phyloP scores from a whole-genome alignment of 2,113 vertebrate species.

The Muscicapa adusta region DNA sequence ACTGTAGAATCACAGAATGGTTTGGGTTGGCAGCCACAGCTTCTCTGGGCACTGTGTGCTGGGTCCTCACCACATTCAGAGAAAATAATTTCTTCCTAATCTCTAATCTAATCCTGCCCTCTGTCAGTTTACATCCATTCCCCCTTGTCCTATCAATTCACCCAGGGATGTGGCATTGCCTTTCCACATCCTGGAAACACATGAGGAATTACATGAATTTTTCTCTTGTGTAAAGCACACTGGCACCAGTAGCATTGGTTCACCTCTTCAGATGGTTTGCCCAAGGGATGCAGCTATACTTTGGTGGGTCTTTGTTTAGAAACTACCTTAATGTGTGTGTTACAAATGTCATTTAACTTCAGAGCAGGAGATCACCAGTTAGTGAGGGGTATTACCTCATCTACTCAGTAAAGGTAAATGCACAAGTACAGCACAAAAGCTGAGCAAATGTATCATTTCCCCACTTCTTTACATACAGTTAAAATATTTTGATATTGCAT shows the following conservation, averaged over 20 bases:
- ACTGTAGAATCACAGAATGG: background rate
- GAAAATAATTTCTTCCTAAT: background rate
- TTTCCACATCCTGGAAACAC: background rate
- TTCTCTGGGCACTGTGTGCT: background rate
- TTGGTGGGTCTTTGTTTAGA: background rate
- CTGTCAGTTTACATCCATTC: background rate
- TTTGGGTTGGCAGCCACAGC: background rate
- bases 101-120: background rate
- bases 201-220: background rate
- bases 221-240: rapidly evolving
- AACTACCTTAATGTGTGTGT: no score
- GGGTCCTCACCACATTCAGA: background rate
- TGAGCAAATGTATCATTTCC: background rate
- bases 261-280: background rate
- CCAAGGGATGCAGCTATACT: background rate
- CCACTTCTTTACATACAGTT: background rate
- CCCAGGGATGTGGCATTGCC: background rate
- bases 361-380: background rate
- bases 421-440: background rate
- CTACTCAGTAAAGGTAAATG: background rate
- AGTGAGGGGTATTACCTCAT: background rate
- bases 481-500: background rate
- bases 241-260: background rate
- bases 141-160: background rate
- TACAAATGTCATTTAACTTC: background rate